Evolutionary conservation across 2,113 vertebrate species (phyloP).

Genomic region (Albula goreensis): DNA sequence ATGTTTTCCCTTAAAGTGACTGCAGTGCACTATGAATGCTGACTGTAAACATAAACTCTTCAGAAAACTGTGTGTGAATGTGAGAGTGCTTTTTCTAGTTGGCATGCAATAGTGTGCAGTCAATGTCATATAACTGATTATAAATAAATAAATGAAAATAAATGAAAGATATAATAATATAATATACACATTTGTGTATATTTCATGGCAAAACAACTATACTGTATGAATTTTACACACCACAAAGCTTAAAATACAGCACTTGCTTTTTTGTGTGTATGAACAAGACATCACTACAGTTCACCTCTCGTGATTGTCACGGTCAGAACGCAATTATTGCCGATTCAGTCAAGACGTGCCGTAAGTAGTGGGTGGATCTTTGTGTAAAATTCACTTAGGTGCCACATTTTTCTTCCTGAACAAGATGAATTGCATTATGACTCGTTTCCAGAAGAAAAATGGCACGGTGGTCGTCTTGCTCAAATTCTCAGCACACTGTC

Average conservation of each 20-base stretch:
- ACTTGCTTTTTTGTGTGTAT: constrained; percentile 9
- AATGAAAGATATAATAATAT: background rate
- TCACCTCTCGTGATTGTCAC: constrained; percentile 46
- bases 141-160: background rate
- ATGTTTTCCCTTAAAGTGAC: background rate
- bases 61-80: no score
- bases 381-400: constrained; percentile 80
- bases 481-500: constrained; percentile 52
- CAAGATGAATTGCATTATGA: constrained; percentile 78
- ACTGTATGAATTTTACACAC: background rate
- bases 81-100: background rate
- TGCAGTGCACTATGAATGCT: background rate
- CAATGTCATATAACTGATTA: background rate
- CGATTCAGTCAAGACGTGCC: constrained; percentile 47
- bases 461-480: constrained; percentile 49
- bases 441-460: constrained; percentile 69
- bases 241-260: background rate
- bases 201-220: background rate
- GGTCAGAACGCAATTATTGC: constrained; percentile 53
- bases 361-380: constrained; percentile 70
- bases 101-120: background rate
- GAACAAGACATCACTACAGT: constrained; percentile 27
- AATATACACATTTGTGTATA: background rate
- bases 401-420: constrained; percentile 71
- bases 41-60: background rate